Percentiles rank a stretch among this genome's conserved stretches.
These are phyloP conservation scores for Gymnobelideus leadbeateri DNA, from an alignment of 2,113 vertebrate genomes.

Conservation along the genomic window DNA sequence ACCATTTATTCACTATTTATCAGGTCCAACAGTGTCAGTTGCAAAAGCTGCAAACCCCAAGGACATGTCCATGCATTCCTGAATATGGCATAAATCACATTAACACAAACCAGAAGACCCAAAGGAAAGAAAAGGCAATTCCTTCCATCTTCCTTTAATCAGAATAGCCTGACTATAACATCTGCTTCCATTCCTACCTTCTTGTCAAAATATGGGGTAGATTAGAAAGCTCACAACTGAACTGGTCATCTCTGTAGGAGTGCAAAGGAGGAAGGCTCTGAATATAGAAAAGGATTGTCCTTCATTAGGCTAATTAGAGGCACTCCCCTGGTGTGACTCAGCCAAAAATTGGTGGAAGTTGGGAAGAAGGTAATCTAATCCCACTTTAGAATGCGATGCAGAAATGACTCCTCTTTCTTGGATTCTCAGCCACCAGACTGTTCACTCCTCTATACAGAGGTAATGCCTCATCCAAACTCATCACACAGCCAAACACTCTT, in stretches of 20 bases:
- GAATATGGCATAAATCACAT: constrained; percentile 41
- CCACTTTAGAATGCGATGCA: background rate
- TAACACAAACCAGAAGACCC: constrained; percentile 52
- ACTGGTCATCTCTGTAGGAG: constrained; percentile 16
- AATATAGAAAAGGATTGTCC: background rate
- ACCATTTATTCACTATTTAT: background rate
- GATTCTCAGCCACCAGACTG: background rate
- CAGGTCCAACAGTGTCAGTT: constrained; percentile 12
- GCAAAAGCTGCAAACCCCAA: constrained; percentile 31
- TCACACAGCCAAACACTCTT: background rate
- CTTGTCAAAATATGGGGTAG: constrained; percentile 16
- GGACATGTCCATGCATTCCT: constrained; percentile 47
- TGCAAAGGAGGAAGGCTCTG: background rate
- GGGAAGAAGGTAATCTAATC: background rate
- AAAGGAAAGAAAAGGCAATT: background rate
- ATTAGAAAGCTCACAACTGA: constrained; percentile 30
- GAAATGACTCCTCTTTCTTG: constrained; percentile 2
- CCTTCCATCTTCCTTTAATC: background rate
- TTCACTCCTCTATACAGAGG: background rate
- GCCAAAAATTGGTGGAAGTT: background rate
- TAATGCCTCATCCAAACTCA: background rate
- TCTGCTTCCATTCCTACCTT: constrained; percentile 32
- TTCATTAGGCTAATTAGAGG: background rate
- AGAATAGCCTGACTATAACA: constrained; percentile 28
- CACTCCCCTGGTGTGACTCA: background rate